A percentile compares a stretch with the other conserved stretches of the same genome.
phyloP scores from a whole-genome alignment of 2,888 invertebrate species.

The Crioceris asparagi region DNA sequence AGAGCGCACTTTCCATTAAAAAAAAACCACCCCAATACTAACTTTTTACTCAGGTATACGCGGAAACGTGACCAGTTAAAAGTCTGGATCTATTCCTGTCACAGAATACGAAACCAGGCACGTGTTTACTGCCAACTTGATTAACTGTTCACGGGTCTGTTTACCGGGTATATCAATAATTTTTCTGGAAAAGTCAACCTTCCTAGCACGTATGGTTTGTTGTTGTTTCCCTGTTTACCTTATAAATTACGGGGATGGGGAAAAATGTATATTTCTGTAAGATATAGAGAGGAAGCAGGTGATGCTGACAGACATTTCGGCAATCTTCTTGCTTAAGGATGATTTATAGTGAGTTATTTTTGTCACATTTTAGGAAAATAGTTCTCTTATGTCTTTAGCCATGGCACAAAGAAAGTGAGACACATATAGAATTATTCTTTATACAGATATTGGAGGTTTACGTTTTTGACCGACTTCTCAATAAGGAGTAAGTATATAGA shows the following conservation, averaged over 20 bases:
- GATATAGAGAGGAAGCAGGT: too few species aligned
- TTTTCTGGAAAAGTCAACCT: conserved; percentile 15
- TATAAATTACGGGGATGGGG: conserved; percentile 19
- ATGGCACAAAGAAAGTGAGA: too few species aligned
- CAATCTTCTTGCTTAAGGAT: too few species aligned
- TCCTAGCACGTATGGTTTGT: conserved; percentile 16
- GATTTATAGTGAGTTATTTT: too few species aligned
- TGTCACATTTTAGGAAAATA: too few species aligned
- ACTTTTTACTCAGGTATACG: conserved; percentile 1
- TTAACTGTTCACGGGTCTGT: conserved; percentile 24
- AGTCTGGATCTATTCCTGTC: conserved; percentile 26
- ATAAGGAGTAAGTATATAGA: too few species aligned
- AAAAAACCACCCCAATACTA: conserved; percentile 11
- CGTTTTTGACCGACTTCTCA: too few species aligned
- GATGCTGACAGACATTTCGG: too few species aligned
- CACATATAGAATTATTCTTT: too few species aligned
- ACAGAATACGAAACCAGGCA: conserved; percentile 22
- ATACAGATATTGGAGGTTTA: too few species aligned
- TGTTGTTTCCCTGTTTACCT: conserved; percentile 17
- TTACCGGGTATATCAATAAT: conserved; percentile 28
- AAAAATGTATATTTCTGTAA: too few species aligned
- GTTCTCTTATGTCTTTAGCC: too few species aligned
- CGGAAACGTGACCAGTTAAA: conserved; percentile 14
- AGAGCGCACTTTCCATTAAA: conserved; percentile 26
- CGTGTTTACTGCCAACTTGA: conserved; percentile 21